phyloP scores from a whole-genome alignment of 2,888 invertebrate species.

The Leuctra nigra region DNA sequence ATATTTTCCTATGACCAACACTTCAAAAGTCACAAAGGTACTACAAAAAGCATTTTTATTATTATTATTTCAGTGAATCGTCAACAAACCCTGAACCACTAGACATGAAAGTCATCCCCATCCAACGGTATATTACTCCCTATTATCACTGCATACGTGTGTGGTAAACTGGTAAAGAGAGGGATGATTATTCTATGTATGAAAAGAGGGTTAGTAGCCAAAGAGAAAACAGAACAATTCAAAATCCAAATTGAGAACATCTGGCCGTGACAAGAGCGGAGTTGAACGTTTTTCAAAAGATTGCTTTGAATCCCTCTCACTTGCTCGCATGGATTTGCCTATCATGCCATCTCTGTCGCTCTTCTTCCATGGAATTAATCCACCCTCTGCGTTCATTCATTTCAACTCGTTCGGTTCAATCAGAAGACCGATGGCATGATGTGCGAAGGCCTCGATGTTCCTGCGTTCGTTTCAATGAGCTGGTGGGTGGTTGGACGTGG shows the following conservation, averaged over 20 bases:
- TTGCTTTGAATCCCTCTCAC: neutral
- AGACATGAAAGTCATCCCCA: too few species aligned
- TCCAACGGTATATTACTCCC: too few species aligned
- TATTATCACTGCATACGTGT: neutral
- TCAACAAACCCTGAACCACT: too few species aligned
- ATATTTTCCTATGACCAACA: too few species aligned
- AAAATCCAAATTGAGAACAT: slow-evolving; percentile 32
- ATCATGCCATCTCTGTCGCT: neutral
- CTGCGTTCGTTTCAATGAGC: neutral
- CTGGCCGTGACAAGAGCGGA: slow-evolving; percentile 29
- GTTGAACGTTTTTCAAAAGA: slow-evolving; percentile 16
- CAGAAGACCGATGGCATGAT: neutral
- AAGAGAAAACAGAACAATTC: slow-evolving; percentile 28
- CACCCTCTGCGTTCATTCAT: slow-evolving; percentile 14
- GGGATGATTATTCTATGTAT: slow-evolving; percentile 1
- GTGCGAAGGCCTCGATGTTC: neutral
- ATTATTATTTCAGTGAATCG: too few species aligned
- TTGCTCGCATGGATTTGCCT: neutral
- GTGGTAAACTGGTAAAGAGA: neutral
- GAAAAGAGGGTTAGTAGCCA: slow-evolving; percentile 10
- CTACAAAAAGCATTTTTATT: too few species aligned
- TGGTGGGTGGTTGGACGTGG: neutral
- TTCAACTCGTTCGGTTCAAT: slow-evolving; percentile 15
- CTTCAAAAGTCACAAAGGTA: too few species aligned
- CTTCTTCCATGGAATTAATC: slow-evolving; percentile 15